Percentiles rank a stretch among this genome's conserved stretches.
Evolutionary conservation across 2,888 invertebrate species (phyloP).

Genomic region (Meloe dianella): DNA sequence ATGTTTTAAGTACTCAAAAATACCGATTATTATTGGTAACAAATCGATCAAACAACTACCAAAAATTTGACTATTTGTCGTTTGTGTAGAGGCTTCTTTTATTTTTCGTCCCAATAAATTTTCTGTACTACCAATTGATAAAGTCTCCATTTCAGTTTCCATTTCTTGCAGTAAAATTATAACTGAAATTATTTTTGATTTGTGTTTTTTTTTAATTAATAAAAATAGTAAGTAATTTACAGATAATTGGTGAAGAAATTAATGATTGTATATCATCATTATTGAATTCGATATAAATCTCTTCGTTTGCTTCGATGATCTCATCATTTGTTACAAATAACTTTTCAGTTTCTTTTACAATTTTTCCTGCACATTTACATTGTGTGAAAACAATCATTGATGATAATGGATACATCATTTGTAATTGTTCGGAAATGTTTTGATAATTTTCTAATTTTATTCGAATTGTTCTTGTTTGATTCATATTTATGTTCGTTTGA

Average conservation of each 20-base stretch:
- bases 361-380: conserved; percentile 37
- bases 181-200: not conserved
- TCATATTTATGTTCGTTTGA: not conserved
- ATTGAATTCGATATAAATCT: conserved; percentile 36
- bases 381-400: not conserved
- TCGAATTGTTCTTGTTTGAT: not conserved
- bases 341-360: conserved; percentile 41
- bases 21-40: not conserved
- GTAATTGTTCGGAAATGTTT: not conserved
- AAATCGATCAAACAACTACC: not conserved
- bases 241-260: not conserved
- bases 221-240: not conserved
- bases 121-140: not conserved
- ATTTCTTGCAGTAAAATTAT: not conserved
- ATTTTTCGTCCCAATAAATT: not conserved
- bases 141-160: not conserved
- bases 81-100: not conserved
- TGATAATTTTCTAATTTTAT: not conserved
- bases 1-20: too few relatives aligned
- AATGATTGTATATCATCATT: not conserved
- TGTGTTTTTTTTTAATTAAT: not conserved
- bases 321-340: conserved; percentile 39
- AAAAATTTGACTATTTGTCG: not conserved
- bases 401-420: not conserved
- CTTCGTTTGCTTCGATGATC: conserved; percentile 32